Evolutionary conservation across 2,888 invertebrate species (phyloP), one percentile per base, ranked within the genome.

Genomic region (Pyrrhia umbra): DNA sequence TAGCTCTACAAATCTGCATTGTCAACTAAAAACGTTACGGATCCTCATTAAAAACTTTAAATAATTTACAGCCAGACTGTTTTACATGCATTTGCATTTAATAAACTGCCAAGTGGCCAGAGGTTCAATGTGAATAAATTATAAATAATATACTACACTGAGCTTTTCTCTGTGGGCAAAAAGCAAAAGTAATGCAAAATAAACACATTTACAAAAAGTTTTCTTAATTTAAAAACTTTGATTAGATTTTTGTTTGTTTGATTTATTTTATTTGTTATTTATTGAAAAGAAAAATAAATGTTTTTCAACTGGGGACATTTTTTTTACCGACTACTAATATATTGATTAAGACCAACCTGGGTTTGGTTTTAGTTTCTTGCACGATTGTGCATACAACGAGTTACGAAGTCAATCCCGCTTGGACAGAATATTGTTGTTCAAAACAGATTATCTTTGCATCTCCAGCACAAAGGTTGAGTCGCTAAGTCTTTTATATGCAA

Each of bases 1-100:
- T n/a, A n/a, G n/a, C n/a, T n/a, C n/a, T n/a, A n/a, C n/a, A n/a
- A n/a, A n/a, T n/a, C n/a, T n/a, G n/a, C n/a, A n/a, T n/a, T n/a
- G n/a, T n/a, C n/a, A n/a, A n/a, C n/a, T n/a, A n/a, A n/a, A n/a
- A n/a, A n/a, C n/a, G n/a, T n/a, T n/a, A n/a, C n/a, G n/a, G n/a
- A n/a, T n/a, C n/a, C n/a, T n/a, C n/a, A n/a, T 67, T 67, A 60
- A 68, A 66, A 60, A 50, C 46, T 52, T 60, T 27, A 51, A 68
- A 42, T 67, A 51, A 66, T 66, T 42, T 34, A 46, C 46, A 20
- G 45, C 4, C 49, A 20, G 46, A n/a, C 16, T 25, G 45, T 47
- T 67, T 67, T 68, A 40, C 62, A 61, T 68, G 46, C 61, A 67
- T 61, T 67, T 69, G 46, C 67, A 67, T 67, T 66, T 67, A 68